Evolutionary conservation across 2,888 invertebrate species (phyloP).

Genomic region (Conistra vaccinii): DNA sequence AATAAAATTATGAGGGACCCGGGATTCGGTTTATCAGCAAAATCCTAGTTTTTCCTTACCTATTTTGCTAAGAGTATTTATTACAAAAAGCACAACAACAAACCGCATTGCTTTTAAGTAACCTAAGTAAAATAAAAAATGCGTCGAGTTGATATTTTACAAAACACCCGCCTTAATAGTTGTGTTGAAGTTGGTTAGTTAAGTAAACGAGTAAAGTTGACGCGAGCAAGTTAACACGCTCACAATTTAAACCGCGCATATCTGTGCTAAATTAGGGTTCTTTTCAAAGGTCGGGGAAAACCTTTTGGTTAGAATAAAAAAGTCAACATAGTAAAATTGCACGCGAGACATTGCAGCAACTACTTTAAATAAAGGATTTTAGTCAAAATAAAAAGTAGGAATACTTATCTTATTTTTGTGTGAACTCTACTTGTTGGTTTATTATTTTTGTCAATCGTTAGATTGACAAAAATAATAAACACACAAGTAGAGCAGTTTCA

Average conservation of each 20-base stretch:
- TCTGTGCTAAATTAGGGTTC: constrained; percentile 61
- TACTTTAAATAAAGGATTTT: neutral
- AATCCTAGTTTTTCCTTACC: neutral
- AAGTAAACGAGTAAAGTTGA: constrained; percentile 64
- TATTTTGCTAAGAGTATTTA: neutral
- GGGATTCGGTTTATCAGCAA: neutral
- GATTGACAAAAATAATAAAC: neutral
- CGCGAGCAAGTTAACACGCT: constrained; percentile 56
- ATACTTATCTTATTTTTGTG: neutral
- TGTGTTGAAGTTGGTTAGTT: constrained; percentile 57
- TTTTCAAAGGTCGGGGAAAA: constrained; percentile 47
- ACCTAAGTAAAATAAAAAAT: constrained; percentile 41
- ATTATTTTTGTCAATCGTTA: too few species aligned
- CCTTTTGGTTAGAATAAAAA: constrained; percentile 45
- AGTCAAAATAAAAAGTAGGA: neutral
- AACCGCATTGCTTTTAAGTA: neutral
- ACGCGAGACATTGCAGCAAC: constrained; percentile 17
- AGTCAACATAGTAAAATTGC: constrained; percentile 18
- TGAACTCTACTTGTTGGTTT: too few species aligned
- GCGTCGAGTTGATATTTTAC: constrained; percentile 40
- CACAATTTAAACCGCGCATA: constrained; percentile 58
- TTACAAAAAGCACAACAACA: neutral
- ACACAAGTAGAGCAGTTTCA: neutral
- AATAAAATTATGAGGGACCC: neutral
- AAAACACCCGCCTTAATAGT: constrained; percentile 44